Conservation (phyloP, 2,113 vertebrate species). For the Nestor notabilis region DNA sequence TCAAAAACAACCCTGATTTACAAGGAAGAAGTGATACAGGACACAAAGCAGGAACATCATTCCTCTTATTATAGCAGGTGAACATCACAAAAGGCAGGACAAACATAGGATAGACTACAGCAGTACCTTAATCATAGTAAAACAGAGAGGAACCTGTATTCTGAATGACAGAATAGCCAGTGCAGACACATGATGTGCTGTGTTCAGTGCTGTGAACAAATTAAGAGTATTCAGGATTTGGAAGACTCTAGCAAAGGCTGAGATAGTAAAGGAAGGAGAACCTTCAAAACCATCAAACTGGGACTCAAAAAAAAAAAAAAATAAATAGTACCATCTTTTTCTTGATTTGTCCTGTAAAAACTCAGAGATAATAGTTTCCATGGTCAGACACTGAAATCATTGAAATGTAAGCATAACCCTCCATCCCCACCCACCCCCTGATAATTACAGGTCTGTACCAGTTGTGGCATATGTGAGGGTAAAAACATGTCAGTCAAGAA, state of each 20-base stretch:
- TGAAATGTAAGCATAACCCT: neutral
- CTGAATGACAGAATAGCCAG: neutral
- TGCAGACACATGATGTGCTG: neutral
- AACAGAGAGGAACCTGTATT: neutral
- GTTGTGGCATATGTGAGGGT: neutral
- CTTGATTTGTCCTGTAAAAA: neutral
- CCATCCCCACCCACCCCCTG: rapidly evolving
- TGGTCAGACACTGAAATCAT: neutral
- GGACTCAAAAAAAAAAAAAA: neutral
- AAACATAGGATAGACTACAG: neutral
- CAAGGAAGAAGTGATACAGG: neutral
- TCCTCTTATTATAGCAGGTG: neutral
- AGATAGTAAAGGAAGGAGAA: neutral
- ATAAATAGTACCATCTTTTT: neutral
- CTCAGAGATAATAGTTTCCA: neutral
- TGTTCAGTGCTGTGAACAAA: neutral
- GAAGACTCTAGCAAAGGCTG: neutral
- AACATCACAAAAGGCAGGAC: neutral
- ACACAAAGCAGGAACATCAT: neutral
- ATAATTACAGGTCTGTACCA: neutral
- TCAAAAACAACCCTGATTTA: neutral
- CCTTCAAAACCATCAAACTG: neutral
- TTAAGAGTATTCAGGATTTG: neutral
- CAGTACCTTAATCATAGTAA: neutral
- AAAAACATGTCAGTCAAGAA: neutral